A percentile compares a stretch with the other conserved stretches of the same genome.
Evolutionary conservation across 2,113 vertebrate genomes (phyloP).

Genomic region (Myiagra hebetior): DNA sequence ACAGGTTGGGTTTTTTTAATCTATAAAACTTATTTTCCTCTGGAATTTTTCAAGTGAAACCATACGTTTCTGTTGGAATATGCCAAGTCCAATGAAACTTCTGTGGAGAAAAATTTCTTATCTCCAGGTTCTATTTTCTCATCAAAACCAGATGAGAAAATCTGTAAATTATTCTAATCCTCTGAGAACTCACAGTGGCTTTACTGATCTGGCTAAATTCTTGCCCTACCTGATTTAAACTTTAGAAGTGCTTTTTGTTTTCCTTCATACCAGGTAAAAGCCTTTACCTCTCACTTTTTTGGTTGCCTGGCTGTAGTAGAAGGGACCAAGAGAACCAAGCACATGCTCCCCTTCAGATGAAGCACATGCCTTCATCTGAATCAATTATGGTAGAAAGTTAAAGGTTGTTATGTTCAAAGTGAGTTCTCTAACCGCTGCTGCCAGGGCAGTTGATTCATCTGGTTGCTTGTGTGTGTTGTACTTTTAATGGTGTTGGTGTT

Average conservation of each 20-base stretch:
- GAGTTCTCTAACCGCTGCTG: neutral
- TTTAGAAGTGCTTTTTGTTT: neutral
- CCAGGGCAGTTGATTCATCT: neutral
- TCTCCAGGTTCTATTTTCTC: neutral
- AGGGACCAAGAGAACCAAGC: neutral
- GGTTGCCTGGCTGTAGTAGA: neutral
- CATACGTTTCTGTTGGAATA: neutral
- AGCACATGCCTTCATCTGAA: neutral
- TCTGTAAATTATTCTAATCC: neutral
- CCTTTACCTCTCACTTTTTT: neutral
- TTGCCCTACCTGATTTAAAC: neutral
- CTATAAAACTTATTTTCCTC: neutral
- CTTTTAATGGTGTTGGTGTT: neutral
- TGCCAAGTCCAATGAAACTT: neutral
- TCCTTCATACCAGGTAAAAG: neutral
- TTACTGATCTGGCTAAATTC: neutral
- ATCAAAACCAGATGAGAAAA: neutral
- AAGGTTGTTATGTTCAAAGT: neutral
- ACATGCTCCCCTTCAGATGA: too few species aligned
- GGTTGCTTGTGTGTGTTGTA: neutral
- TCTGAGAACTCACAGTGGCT: neutral
- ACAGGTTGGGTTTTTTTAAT: neutral
- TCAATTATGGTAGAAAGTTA: neutral
- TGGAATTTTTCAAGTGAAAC: conserved; percentile 5
- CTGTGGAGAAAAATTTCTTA: neutral